Conservation (phyloP, 2,888 invertebrate genomes). For the Mactromeris polynyma region DNA sequence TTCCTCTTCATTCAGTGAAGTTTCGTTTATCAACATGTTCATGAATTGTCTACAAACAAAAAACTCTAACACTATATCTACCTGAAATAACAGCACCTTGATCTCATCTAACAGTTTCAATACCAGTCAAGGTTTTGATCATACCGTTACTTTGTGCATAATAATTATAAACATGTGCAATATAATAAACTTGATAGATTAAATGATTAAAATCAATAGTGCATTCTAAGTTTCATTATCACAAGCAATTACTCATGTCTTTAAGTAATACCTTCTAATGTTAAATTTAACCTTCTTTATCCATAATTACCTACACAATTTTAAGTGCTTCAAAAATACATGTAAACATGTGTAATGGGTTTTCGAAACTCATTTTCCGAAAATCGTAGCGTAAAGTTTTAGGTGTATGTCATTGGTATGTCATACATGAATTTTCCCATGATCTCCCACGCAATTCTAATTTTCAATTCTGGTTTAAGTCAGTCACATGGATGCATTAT, state of each 20-base stretch:
- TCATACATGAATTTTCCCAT: background rate
- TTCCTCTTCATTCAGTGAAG: constrained; percentile 29
- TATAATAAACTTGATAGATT: background rate
- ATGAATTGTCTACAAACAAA: constrained; percentile 40
- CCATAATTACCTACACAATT: background rate
- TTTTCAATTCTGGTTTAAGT: background rate
- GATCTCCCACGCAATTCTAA: background rate
- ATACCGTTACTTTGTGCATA: too few relatives aligned
- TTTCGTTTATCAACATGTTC: constrained; percentile 45
- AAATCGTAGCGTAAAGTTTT: background rate
- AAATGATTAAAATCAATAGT: background rate
- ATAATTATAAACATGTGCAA: background rate
- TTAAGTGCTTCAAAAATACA: background rate
- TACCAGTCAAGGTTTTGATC: too few relatives aligned
- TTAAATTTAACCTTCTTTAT: background rate
- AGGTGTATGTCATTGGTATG: background rate
- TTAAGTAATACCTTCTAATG: background rate
- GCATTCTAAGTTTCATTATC: background rate
- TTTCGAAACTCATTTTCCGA: background rate
- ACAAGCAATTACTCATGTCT: background rate
- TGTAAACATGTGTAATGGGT: background rate
- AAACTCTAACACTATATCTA: background rate
- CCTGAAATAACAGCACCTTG: too few relatives aligned
- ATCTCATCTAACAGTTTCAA: too few relatives aligned
- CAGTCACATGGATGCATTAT: background rate